These are phyloP conservation scores for Phymastichus coffea DNA, from an alignment of 1,140 invertebrate genomes.

Conservation along the genomic window DNA sequence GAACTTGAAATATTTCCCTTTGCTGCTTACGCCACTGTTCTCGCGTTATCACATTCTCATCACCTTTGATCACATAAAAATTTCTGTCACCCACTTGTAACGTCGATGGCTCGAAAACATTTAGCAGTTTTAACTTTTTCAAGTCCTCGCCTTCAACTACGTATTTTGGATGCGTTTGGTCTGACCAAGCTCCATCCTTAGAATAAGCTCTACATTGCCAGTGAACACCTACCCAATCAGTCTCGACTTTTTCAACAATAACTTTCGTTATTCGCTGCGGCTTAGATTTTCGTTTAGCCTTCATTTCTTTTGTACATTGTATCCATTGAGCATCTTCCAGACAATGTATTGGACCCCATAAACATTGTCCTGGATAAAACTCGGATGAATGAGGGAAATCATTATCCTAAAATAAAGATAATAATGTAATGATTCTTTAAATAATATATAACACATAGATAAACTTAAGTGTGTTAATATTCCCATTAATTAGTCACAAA, in stretches of 20 bases:
- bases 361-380: conserved; percentile 76
- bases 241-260: conserved; percentile 65
- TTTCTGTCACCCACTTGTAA: conserved; percentile 85
- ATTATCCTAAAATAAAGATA: conserved; percentile 53
- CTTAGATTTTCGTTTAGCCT: conserved; percentile 65
- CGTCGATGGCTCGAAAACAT: conserved; percentile 86
- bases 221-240: conserved; percentile 69
- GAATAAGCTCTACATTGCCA: conserved; percentile 80
- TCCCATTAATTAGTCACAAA: conserved; percentile 39
- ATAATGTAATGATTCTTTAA: conserved; percentile 10
- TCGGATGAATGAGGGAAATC: conserved; percentile 65
- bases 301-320: conserved; percentile 73
- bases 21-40: conserved; percentile 62
- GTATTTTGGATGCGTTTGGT: conserved; percentile 68
- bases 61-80: conserved; percentile 64
- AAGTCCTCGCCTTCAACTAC: conserved; percentile 74
- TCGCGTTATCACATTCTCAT: conserved; percentile 60
- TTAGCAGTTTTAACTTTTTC: conserved; percentile 74
- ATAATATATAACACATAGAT: conserved; percentile 9
- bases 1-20: conserved; percentile 50
- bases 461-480: conserved; percentile 39
- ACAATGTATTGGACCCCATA: conserved; percentile 69
- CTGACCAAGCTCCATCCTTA: conserved; percentile 60
- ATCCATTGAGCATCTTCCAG: conserved; percentile 79
- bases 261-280: conserved; percentile 58